Percentiles rank a stretch among this genome's conserved stretches.
phyloP scores from a whole-genome alignment of 1,140 invertebrate species.

The Halictus rubicundus region DNA sequence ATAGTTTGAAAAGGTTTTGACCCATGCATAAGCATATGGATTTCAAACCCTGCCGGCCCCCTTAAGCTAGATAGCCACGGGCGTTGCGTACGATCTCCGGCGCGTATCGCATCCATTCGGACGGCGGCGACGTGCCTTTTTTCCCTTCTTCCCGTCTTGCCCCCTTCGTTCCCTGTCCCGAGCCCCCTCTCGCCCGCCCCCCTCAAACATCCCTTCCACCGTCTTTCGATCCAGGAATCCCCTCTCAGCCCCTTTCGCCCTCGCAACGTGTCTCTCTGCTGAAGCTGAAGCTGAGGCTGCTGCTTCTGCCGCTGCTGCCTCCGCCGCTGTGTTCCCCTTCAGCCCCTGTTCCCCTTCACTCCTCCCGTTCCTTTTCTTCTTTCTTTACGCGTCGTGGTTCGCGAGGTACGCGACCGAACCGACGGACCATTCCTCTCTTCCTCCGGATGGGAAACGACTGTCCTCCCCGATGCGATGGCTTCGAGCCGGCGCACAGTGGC shows the following conservation, averaged over 20 bases:
- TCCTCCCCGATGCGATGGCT: conserved; percentile 38
- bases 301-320: too few relatives aligned
- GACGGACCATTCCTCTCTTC: conserved; percentile 52
- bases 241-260: conserved; percentile 7
- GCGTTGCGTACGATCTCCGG: conserved; percentile 63
- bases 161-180: background rate
- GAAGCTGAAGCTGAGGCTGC: too few relatives aligned
- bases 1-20: too few relatives aligned
- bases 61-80: conserved; percentile 55
- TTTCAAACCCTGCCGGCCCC: too few relatives aligned
- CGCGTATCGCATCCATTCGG: conserved; percentile 58
- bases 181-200: background rate
- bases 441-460: conserved; percentile 55
- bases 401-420: conserved; percentile 50
- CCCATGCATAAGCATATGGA: too few relatives aligned
- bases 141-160: conserved; percentile 34
- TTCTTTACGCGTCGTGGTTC: conserved; percentile 56
- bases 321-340: too few relatives aligned
- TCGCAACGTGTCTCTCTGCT: conserved; percentile 21
- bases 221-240: conserved; percentile 31
- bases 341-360: too few relatives aligned
- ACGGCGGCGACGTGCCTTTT: conserved; percentile 47
- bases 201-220: conserved; percentile 23
- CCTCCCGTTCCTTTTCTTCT: conserved; percentile 43
- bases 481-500: background rate